Conservation (phyloP, 2,797 vertebrate genomes). For the Tragelaphus oryx region DNA sequence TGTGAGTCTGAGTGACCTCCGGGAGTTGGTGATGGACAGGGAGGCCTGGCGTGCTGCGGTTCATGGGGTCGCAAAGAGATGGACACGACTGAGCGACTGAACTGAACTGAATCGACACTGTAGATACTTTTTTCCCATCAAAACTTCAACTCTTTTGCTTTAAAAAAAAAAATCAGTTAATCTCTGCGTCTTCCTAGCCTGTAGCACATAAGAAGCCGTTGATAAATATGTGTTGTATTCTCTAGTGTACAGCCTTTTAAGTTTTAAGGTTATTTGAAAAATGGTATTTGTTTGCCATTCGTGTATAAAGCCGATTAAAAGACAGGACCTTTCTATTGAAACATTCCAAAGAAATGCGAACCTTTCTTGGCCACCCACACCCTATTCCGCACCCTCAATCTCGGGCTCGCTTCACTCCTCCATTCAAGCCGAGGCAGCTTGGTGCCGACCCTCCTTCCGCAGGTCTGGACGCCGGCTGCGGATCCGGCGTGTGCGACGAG, state of each 20-base stretch:
- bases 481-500: background rate
- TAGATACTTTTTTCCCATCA: background rate
- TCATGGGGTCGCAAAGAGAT: background rate
- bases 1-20: no score
- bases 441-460: background rate
- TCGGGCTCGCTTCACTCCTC: background rate
- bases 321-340: background rate
- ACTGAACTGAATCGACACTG: background rate
- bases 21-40: background rate
- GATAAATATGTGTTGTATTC: constrained; percentile 35
- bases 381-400: background rate
- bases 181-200: background rate
- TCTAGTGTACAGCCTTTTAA: background rate
- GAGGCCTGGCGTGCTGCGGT: background rate
- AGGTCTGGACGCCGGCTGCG: rapidly evolving
- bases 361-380: background rate
- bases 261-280: constrained; percentile 42
- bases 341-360: background rate
- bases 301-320: background rate
- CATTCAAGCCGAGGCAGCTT: rapidly evolving
- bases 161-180: background rate
- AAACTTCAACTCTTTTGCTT: background rate
- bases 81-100: background rate
- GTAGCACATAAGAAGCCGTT: background rate
- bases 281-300: background rate